phyloP scores from a whole-genome alignment of 2,797 vertebrate species.

The Anisognathus igniventris region DNA sequence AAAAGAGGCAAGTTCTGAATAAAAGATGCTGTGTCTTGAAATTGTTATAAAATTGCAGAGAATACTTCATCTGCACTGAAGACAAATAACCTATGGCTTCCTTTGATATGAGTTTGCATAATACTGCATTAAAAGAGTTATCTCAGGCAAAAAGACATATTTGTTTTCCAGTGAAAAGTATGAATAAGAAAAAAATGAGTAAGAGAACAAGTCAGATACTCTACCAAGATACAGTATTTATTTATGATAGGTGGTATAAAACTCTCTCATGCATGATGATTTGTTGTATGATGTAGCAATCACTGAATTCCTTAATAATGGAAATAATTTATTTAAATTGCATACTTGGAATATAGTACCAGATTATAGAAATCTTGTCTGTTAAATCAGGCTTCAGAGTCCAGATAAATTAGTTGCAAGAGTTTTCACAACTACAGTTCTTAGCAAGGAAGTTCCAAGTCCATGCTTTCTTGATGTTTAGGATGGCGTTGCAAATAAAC shows the following conservation, averaged over 20 bases:
- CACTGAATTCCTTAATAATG: neutral
- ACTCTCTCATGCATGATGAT: neutral
- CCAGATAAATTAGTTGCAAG: neutral
- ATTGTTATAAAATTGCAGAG: neutral
- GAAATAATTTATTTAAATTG: neutral
- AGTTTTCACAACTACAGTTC: neutral
- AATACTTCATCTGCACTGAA: slow-evolving; percentile 1
- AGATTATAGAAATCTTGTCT: neutral
- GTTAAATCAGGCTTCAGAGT: neutral
- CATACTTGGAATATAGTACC: neutral
- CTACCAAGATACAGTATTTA: neutral
- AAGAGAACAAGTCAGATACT: neutral
- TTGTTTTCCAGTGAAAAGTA: slow-evolving; percentile 2
- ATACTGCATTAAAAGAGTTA: neutral
- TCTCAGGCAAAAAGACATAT: neutral
- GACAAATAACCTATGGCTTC: slow-evolving; percentile 3
- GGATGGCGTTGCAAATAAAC: neutral
- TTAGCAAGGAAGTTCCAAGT: neutral
- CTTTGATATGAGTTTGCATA: neutral
- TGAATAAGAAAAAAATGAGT: neutral
- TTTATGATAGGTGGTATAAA: neutral
- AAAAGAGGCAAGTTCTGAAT: neutral
- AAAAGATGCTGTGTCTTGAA: neutral
- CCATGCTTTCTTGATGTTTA: neutral
- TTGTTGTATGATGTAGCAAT: neutral